phyloP scores from a whole-genome alignment of 30 jellyfish, hydroid and myxozoan species.

The Turritopsis rubra region DNA sequence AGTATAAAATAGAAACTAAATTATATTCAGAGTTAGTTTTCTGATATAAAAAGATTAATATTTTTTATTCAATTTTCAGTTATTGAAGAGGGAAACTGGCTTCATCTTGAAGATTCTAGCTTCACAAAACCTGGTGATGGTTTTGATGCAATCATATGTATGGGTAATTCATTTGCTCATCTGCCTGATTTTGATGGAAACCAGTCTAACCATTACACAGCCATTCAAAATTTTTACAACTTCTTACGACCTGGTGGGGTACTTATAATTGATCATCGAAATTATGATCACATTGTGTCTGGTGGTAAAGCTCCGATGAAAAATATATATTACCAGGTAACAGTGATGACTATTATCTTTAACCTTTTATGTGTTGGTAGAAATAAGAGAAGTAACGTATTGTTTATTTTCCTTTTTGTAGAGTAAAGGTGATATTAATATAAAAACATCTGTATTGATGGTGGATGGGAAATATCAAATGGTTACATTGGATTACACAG shows the following conservation, averaged over 20 bases:
- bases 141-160: constrained; percentile 85
- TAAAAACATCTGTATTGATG: constrained; percentile 85
- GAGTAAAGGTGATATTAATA: constrained; percentile 88
- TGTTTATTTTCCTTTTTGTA: constrained; percentile 13
- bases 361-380: background rate
- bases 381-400: background rate
- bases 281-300: constrained; percentile 76
- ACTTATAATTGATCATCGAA: constrained; percentile 87
- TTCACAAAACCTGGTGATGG: constrained; percentile 70
- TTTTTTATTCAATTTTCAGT: constrained; percentile 34
- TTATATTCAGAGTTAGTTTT: too few relatives aligned
- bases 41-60: background rate
- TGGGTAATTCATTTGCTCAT: constrained; percentile 98
- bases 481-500: constrained; percentile 83
- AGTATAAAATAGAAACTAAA: too few relatives aligned
- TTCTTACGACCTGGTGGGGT: constrained; percentile 80
- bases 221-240: constrained; percentile 75
- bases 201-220: constrained; percentile 58
- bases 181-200: constrained; percentile 96
- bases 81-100: constrained; percentile 97
- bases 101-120: constrained; percentile 58
- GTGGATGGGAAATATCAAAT: constrained; percentile 81
- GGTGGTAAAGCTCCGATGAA: constrained; percentile 99
- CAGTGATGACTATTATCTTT: background rate
- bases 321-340: constrained; percentile 81